Percentiles rank a stretch among this genome's conserved stretches.
These are phyloP conservation scores for Tromatobia lineatoria DNA, from an alignment of 2,888 invertebrate species.

Conservation along the genomic window DNA sequence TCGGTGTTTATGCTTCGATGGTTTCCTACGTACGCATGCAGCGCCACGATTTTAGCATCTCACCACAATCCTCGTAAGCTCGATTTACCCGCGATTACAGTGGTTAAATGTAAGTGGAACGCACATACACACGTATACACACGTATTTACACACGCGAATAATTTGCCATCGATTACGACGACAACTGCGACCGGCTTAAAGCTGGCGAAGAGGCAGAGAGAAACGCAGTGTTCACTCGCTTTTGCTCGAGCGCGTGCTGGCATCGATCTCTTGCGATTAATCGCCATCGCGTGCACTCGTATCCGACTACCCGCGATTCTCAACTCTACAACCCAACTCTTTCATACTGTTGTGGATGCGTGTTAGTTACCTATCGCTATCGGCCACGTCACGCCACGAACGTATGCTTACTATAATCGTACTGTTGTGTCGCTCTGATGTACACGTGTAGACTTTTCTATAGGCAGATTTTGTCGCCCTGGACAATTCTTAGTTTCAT, in stretches of 20 bases:
- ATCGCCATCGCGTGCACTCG: conserved; percentile 65
- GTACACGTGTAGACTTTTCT: not conserved
- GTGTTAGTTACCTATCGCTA: conserved; percentile 2
- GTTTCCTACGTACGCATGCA: not conserved
- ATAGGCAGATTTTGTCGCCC: not conserved
- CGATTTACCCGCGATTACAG: conserved; percentile 46
- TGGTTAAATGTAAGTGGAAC: conserved; percentile 31
- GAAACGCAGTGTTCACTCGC: conserved; percentile 12
- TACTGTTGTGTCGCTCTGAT: not conserved
- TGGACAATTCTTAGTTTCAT: not conserved
- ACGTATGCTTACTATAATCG: conserved; percentile 6
- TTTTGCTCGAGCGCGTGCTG: conserved; percentile 18
- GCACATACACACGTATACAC: not conserved
- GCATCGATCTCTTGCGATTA: conserved; percentile 66
- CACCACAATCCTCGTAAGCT: conserved; percentile 35
- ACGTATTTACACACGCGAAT: not conserved
- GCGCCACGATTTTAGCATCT: conserved; percentile 14
- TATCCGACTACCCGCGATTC: conserved; percentile 17
- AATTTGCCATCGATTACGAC: conserved; percentile 1
- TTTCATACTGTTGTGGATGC: conserved; percentile 3
- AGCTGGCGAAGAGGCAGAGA: not conserved
- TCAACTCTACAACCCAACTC: conserved; percentile 7
- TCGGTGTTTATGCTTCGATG: not conserved
- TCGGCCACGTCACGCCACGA: conserved; percentile 13
- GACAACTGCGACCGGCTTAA: conserved; percentile 13